Evolutionary conservation across 2,888 invertebrate genomes (phyloP), one percentile per base, ranked within the genome.

Genomic region (Chrysolina haemoptera): DNA sequence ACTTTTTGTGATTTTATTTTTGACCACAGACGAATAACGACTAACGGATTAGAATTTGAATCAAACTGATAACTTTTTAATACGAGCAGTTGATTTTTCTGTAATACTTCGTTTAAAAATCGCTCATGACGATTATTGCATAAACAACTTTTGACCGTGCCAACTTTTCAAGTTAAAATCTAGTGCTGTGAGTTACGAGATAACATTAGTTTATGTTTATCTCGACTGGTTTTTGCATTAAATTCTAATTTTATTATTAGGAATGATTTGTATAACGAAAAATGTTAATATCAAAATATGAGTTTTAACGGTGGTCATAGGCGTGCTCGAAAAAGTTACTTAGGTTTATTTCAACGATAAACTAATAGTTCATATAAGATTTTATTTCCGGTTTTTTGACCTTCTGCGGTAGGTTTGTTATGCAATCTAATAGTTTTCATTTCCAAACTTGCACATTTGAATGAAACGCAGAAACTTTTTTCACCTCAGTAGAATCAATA

Each of bases 121-220:
- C 35, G 35, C 35, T 46, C n/a, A n/a, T 35, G 27, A 59, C 12
- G 27, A 35, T 14, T n/a, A 59, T 59, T 59, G 59, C 22, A 59
- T 59, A 59, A 59, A 59, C 59, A 59, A 14, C 35, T 59, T 14
- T 59, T 59, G 59, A 35, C 14, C 11, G 59, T 27, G 50, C 59
- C 27, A 59, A 27, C n/a, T 59, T 59, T 35, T 16, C 14, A 59
- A 59, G 27, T n/a, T 35, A 59, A 14, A n/a, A 6, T 50, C 50
- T 10, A 5, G 9, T 35, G 59, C 59, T 14, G 35, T 27, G 53
- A 53, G 20, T 53, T 53, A 53, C 12, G 53, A 53, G 53, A 53
- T 48, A 48, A 16, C 16, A 16, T 8, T 48, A 16, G n/a, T 48
- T 48, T 48, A 48, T 16, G 16, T 48, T 55, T 0, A 4, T 55